A percentile compares a stretch with the other conserved stretches of the same genome.
Conservation (phyloP, 2,113 vertebrate species). For the Serinus canaria region DNA sequence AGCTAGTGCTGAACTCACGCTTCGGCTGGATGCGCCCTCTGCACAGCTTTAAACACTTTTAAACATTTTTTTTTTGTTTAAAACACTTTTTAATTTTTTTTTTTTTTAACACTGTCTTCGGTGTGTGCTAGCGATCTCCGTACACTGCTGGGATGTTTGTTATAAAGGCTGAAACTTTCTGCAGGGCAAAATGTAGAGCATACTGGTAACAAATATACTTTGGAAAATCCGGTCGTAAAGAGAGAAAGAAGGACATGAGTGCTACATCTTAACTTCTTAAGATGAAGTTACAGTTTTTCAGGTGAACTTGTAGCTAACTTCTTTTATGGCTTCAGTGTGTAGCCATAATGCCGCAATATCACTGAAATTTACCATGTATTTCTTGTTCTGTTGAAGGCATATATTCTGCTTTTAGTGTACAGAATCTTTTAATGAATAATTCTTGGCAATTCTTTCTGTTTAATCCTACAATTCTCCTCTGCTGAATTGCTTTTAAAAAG, state of each 20-base stretch:
- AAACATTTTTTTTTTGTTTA: no score
- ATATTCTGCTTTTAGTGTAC: background rate
- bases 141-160: background rate
- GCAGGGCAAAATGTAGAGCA: background rate
- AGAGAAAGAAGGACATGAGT: background rate
- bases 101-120: background rate
- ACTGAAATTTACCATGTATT: background rate
- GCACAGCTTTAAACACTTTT: background rate
- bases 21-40: background rate
- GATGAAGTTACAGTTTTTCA: background rate
- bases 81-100: background rate
- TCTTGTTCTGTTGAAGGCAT: background rate
- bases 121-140: rapidly evolving
- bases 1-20: background rate
- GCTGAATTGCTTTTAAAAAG: background rate
- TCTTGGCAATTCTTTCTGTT: background rate
- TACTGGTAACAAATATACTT: background rate
- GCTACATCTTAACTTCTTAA: background rate
- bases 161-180: background rate
- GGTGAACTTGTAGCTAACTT: background rate
- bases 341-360: background rate
- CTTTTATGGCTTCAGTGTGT: background rate
- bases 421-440: background rate
- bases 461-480: background rate
- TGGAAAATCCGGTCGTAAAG: background rate